Percentiles rank a stretch among this genome's conserved stretches.
phyloP scores from a whole-genome alignment of 2,888 invertebrate species.

The Agonum fuliginosum region DNA sequence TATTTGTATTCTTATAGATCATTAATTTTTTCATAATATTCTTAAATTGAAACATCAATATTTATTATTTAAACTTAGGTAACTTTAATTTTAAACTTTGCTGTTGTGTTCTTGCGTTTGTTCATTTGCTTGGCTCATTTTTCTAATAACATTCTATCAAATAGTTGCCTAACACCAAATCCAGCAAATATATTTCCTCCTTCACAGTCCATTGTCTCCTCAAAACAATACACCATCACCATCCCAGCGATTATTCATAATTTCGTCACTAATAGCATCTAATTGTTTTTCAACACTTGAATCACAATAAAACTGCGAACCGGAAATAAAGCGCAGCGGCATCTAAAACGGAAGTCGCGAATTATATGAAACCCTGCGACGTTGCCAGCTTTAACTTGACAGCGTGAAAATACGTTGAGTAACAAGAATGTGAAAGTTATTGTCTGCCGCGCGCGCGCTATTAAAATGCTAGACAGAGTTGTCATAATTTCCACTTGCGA shows the following conservation, averaged over 20 bases:
- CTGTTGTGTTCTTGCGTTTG: no score
- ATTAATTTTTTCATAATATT: no score
- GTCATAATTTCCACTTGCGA: constrained; percentile 46
- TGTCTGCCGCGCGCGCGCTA: constrained; percentile 14
- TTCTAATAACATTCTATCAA: no score
- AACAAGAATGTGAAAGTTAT: constrained; percentile 57
- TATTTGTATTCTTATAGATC: no score
- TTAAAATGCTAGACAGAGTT: constrained; percentile 42
- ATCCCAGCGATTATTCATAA: neutral
- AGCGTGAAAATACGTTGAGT: constrained; percentile 47
- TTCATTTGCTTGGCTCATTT: no score
- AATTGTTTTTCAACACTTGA: constrained; percentile 11
- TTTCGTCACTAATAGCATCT: neutral
- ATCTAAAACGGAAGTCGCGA: constrained; percentile 17
- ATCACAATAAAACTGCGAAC: constrained; percentile 45
- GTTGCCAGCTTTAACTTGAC: constrained; percentile 17
- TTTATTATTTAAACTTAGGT: no score
- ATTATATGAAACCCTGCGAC: constrained; percentile 9
- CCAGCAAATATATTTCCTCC: neutral
- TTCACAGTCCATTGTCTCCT: constrained; percentile 23
- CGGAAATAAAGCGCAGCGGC: constrained; percentile 42
- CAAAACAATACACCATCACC: neutral
- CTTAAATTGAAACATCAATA: no score
- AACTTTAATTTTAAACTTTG: no score
- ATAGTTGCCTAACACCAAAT: neutral